These are phyloP conservation scores for Falco biarmicus DNA, from an alignment of 2,797 vertebrate species.

Conservation along the genomic window DNA sequence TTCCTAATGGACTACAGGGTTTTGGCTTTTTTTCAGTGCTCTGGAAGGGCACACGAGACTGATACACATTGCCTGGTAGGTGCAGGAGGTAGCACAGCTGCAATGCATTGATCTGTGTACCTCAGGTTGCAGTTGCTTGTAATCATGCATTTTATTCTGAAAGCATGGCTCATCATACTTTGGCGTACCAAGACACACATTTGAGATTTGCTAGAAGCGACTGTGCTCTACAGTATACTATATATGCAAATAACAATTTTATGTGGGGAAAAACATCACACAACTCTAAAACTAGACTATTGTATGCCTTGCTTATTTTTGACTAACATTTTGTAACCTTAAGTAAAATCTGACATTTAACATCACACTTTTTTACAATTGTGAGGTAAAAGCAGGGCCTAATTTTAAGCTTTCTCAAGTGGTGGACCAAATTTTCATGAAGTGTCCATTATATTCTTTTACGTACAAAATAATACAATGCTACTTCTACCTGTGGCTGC, in stretches of 20 bases:
- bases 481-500: not conserved
- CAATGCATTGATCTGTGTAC: not conserved
- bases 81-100: not conserved
- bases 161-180: not conserved
- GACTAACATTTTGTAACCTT: not conserved
- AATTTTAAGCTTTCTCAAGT: not conserved
- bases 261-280: not conserved
- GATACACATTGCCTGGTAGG: not conserved
- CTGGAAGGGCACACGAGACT: not conserved
- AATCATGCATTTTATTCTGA: not conserved
- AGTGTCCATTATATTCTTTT: not conserved
- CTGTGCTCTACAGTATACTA: not conserved
- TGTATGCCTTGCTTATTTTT: not conserved
- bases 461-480: accelerated
- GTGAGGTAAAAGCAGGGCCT: not conserved
- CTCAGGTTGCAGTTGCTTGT: not conserved
- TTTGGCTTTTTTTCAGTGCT: not conserved
- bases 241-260: not conserved
- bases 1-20: not conserved
- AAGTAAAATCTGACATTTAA: not conserved
- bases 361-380: not conserved
- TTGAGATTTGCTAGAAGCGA: not conserved
- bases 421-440: not conserved
- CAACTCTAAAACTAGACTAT: not conserved
- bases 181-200: not conserved